Conservation (phyloP, 2,888 invertebrate genomes). For the Lutraria lutraria region DNA sequence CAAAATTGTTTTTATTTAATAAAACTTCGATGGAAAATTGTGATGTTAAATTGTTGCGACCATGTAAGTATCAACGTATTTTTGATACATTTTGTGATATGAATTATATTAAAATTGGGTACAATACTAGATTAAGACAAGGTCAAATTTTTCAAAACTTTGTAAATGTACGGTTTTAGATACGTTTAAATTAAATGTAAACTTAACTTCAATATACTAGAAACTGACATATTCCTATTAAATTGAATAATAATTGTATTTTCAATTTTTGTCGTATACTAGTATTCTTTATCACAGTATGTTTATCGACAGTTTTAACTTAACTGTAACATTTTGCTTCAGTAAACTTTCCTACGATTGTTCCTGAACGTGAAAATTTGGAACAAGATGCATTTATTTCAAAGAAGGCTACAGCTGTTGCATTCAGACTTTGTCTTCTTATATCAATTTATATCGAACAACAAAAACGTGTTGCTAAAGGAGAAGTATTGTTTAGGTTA, state of each 20-base stretch:
- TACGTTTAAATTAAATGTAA: no score
- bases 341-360: conserved; percentile 67
- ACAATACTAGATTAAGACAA: no score
- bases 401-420: conserved; percentile 67
- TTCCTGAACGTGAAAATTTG: conserved; percentile 49
- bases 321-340: conserved; percentile 16
- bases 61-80: neutral
- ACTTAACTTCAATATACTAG: no score
- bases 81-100: no score
- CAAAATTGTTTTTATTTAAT: conserved; percentile 70
- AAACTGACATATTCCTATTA: no score
- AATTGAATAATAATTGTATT: no score
- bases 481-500: conserved; percentile 69
- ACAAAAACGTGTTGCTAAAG: conserved; percentile 63
- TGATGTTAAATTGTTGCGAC: conserved; percentile 9
- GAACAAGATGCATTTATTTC: conserved; percentile 66
- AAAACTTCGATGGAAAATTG: conserved; percentile 47
- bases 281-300: no score
- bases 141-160: no score
- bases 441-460: conserved; percentile 51
- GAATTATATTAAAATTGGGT: no score
- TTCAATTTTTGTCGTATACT: no score
- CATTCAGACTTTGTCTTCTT: conserved; percentile 44
- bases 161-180: no score
- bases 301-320: no score